Conservation (phyloP, 2,113 vertebrate genomes). For the Scophthalmus maximus region DNA sequence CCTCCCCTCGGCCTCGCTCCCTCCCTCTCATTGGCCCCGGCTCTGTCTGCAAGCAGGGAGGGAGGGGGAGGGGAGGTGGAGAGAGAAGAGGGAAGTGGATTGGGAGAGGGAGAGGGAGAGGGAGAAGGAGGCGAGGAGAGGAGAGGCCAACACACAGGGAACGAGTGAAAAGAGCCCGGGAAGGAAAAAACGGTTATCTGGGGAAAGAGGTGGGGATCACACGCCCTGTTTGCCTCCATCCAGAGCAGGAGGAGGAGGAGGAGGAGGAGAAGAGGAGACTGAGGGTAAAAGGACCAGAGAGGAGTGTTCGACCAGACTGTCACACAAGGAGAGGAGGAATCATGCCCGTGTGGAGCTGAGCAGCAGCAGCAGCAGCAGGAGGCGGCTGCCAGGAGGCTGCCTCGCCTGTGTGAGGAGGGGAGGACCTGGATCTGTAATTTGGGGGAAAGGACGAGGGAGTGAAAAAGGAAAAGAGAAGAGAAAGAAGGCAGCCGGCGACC, state of each 20-base stretch:
- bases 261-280: constrained; percentile 8
- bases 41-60: constrained; percentile 52
- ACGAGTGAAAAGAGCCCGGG: constrained; percentile 58
- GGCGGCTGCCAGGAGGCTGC: constrained; percentile 60
- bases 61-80: constrained; percentile 69
- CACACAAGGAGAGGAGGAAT: constrained; percentile 40
- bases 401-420: constrained; percentile 56
- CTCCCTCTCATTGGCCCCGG: constrained; percentile 52
- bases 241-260: constrained; percentile 8
- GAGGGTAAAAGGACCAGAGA: constrained; percentile 14
- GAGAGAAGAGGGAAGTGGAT: constrained; percentile 59
- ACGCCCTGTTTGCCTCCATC: constrained; percentile 38
- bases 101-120: constrained; percentile 43
- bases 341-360: constrained; percentile 67
- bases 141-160: constrained; percentile 57
- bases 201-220: constrained; percentile 39
- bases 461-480: not conserved
- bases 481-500: constrained; percentile 23
- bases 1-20: constrained; percentile 43
- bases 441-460: constrained; percentile 43
- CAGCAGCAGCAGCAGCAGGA: constrained; percentile 36
- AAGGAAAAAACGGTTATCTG: too few relatives aligned
- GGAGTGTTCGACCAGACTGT: constrained; percentile 58
- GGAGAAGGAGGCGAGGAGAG: constrained; percentile 35
- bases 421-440: too few relatives aligned